Conservation (phyloP, 2,113 vertebrate species). For the Triplophysa rosa region DNA sequence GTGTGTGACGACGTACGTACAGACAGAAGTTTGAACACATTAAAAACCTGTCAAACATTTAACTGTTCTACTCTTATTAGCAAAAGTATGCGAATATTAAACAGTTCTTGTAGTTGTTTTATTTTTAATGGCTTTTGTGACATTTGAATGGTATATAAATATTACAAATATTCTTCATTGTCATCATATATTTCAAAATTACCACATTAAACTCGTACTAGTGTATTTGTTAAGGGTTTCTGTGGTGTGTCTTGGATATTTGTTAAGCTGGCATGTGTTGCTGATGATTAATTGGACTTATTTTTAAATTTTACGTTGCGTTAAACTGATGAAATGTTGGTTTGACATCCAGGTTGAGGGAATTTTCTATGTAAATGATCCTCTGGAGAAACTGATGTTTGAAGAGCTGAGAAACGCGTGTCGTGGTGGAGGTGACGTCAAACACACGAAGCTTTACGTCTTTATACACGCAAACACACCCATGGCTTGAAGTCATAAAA, state of each 20-base stretch:
- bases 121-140: no score
- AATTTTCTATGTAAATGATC: conserved; percentile 92
- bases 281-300: not conserved
- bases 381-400: conserved; percentile 96
- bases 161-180: no score
- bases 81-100: no score
- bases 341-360: conserved; percentile 85
- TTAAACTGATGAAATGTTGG: not conserved
- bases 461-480: not conserved
- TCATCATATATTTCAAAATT: no score
- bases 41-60: not conserved
- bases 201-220: no score
- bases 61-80: no score
- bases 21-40: not conserved
- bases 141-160: no score
- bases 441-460: not conserved
- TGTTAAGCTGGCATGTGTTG: not conserved
- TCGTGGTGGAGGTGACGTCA: conserved; percentile 85
- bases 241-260: no score
- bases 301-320: no score
- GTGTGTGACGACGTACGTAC: not conserved
- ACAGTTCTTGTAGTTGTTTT: no score
- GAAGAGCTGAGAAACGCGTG: conserved; percentile 95
- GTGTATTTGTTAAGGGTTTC: no score
- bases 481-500: not conserved